phyloP scores from a whole-genome alignment of 2,797 vertebrate genomes.

The Hephaestus fuliginosus region DNA sequence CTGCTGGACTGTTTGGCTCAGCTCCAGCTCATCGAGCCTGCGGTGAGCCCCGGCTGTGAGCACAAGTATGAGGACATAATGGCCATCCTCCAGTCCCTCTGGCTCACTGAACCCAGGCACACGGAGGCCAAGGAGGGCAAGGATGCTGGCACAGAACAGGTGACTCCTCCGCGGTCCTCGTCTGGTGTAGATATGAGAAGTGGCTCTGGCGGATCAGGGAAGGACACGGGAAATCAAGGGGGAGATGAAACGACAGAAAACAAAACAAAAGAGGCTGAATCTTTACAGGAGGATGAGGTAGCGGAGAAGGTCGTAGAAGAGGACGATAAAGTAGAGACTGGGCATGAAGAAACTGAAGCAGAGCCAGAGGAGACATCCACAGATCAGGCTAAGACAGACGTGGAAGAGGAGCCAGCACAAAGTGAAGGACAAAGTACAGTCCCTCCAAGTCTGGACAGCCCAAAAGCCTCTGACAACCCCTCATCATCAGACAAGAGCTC shows the following conservation, averaged over 20 bases:
- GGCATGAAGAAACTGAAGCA: constrained; percentile 5
- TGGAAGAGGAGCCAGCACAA: constrained; percentile 36
- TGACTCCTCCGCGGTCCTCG: constrained; percentile 87
- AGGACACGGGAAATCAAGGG: constrained; percentile 70
- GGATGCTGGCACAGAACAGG: constrained; percentile 55
- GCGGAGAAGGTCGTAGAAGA: constrained; percentile 26
- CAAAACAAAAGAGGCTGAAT: constrained; percentile 47
- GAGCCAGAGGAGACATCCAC: constrained; percentile 29
- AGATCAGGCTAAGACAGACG: constrained; percentile 38
- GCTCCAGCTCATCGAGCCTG: constrained; percentile 89
- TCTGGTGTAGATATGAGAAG: constrained; percentile 91
- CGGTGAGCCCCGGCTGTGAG: constrained; percentile 46
- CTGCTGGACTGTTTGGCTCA: constrained; percentile 89
- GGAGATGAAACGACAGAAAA: constrained; percentile 43
- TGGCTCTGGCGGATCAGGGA: constrained; percentile 88
- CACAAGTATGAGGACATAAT: constrained; percentile 84
- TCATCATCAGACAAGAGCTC: constrained; percentile 72
- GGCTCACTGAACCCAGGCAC: constrained; percentile 79
- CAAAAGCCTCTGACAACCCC: constrained; percentile 65
- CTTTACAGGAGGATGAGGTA: constrained; percentile 49
- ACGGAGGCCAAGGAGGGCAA: constrained; percentile 44
- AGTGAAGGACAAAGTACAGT: constrained; percentile 50
- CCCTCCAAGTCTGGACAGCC: constrained; percentile 56
- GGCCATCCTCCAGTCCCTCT: constrained; percentile 87
- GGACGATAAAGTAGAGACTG: constrained; percentile 9